These are phyloP conservation scores for Sebastolobus alascanus DNA, from an alignment of 2,797 vertebrate genomes.

Conservation along the genomic window DNA sequence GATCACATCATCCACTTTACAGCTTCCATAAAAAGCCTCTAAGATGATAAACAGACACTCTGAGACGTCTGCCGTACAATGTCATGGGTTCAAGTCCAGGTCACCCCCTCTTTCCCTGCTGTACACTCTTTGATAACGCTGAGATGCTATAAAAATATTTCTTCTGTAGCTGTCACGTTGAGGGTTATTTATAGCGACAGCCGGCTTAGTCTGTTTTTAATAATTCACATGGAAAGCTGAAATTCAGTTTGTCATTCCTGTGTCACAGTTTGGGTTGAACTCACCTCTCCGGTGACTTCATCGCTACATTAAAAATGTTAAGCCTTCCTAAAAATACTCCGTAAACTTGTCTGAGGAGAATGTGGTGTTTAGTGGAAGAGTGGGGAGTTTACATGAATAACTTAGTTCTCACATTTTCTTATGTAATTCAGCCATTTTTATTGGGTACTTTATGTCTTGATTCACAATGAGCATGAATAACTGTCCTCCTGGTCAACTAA, in stretches of 20 bases:
- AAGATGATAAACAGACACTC: conserved; percentile 46
- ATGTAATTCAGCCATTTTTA: background rate
- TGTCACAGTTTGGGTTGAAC: conserved; percentile 48
- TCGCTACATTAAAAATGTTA: conserved; percentile 29
- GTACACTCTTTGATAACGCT: conserved; percentile 41
- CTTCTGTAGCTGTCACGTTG: conserved; percentile 49
- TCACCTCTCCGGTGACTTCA: conserved; percentile 34
- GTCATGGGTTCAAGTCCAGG: conserved; percentile 65
- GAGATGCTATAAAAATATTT: conserved; percentile 55
- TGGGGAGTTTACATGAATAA: background rate
- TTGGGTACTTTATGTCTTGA: background rate
- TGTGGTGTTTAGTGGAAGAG: background rate
- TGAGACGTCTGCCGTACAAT: conserved; percentile 23
- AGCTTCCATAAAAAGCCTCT: conserved; percentile 57
- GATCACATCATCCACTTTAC: conserved; percentile 52
- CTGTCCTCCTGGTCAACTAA: background rate
- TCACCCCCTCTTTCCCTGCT: conserved; percentile 28
- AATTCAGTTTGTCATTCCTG: conserved; percentile 51
- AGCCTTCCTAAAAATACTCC: conserved; percentile 31
- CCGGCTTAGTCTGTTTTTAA: conserved; percentile 60
- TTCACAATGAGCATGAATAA: background rate
- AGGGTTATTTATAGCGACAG: conserved; percentile 63
- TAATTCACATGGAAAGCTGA: conserved; percentile 61
- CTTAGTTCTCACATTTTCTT: background rate
- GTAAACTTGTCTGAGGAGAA: conserved; percentile 29